These are phyloP conservation scores for Apogon talboti DNA, from an alignment of 2,797 vertebrate genomes.

Conservation along the genomic window DNA sequence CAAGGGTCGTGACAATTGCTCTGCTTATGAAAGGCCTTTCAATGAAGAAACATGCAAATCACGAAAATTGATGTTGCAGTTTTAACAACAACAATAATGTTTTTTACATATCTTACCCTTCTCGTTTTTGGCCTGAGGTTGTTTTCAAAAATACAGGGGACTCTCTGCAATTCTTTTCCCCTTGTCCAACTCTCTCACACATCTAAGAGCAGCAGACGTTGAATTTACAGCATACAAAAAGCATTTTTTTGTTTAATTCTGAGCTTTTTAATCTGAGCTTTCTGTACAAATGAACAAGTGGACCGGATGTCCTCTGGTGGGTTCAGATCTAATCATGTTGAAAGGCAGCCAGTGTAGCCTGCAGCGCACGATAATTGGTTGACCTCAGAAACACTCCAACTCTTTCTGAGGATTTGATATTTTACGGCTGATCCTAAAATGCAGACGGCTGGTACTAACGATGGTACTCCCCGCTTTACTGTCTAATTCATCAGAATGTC, in stretches of 20 bases:
- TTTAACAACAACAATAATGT: conserved; percentile 21
- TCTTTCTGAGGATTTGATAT: conserved; percentile 65
- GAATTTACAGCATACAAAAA: conserved; percentile 39
- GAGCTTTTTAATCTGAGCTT: conserved; percentile 58
- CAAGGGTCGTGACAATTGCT: conserved; percentile 31
- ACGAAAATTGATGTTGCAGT: conserved; percentile 16
- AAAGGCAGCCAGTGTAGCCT: conserved; percentile 64
- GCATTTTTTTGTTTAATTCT: conserved; percentile 39
- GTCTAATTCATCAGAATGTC: conserved; percentile 59
- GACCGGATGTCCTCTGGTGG: conserved; percentile 61
- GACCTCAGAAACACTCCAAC: conserved; percentile 68
- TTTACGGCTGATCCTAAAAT: conserved; percentile 59
- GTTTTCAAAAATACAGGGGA: conserved; percentile 43
- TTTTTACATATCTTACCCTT: conserved; percentile 26
- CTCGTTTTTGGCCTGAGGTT: conserved; percentile 28
- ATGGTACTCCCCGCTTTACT: conserved; percentile 43
- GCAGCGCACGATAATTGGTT: conserved; percentile 68
- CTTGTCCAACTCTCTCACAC: conserved; percentile 28
- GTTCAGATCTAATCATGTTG: conserved; percentile 71
- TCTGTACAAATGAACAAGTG: conserved; percentile 52
- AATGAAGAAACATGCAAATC: conserved; percentile 41
- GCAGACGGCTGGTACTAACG: conserved; percentile 40
- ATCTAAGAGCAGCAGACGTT: conserved; percentile 42
- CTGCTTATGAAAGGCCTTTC: conserved; percentile 26
- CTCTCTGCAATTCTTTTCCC: conserved; percentile 19